Evolutionary conservation across 2,113 vertebrate species (phyloP), one percentile per base, ranked within the genome.

Genomic region (Damaliscus lunatus): DNA sequence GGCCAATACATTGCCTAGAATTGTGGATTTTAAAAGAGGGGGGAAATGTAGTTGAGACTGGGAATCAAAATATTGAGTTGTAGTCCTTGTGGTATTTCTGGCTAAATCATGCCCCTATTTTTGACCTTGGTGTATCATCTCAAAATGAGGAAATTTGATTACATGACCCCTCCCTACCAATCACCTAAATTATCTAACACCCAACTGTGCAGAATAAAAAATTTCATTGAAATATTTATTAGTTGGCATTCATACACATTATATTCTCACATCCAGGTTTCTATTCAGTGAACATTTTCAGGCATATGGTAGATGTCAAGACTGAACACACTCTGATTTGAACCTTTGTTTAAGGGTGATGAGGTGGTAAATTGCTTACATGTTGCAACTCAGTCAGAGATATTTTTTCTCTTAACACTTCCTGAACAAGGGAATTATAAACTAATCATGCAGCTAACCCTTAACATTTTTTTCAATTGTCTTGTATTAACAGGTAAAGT

Each of bases 271-370:
- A 85, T 40, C 57, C 40, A 94, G 12, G 4, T 78, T 95, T 93
- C 93, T 84, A 57, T 60, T 71, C n/a, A 50, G 43, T 57, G 48
- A 94, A 43, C 57, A 96, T 84, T 91, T 91, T 88, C 62, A 89
- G 27, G 46, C 94, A 96, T 92, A 85, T 77, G 40, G 52, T 88
- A 16, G 77, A 67, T 92, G 89, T 91, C 62, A 97, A 91, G 62
- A 90, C 52, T 23, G 59, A 96, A 57, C 16, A 77, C 43, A 92
- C 8, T 94, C 87, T 94, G 57, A 95, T 96, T 50, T 88, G 87
- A 98, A 94, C 71, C 62, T 97, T 91, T 90, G 87, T 96, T 96
- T 94, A 94, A 97, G 88, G 71, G 59, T 91, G 90, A 98, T 95
- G 81, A 98, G 29, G 53, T 98, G 25, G 82, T 95, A 90, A 97